phyloP scores from a whole-genome alignment of 1,140 invertebrate genomes.

The Brachionus koreanus region DNA sequence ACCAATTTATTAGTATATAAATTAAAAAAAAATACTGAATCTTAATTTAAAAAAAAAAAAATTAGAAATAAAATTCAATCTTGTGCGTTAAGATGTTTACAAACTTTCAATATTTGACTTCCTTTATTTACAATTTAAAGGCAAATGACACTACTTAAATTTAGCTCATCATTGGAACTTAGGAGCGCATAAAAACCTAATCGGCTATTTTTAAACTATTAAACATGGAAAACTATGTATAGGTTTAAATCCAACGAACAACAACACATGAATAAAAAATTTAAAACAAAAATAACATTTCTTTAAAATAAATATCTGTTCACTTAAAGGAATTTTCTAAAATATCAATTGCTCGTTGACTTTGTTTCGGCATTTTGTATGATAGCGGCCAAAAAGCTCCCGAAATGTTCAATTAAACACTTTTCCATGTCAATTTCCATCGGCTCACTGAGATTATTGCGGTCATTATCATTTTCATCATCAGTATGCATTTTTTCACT shows the following conservation, averaged over 20 bases:
- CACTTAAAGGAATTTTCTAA: background rate
- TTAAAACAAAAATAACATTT: constrained; percentile 11
- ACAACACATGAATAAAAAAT: background rate
- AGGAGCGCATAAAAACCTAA: background rate
- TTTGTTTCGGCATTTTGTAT: background rate
- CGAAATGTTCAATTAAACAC: background rate
- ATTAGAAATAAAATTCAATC: background rate
- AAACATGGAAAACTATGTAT: background rate
- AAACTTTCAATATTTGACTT: background rate
- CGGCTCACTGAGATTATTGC: background rate
- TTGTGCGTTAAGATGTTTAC: background rate
- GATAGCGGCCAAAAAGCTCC: background rate
- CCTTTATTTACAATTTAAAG: constrained; percentile 4
- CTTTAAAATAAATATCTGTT: background rate
- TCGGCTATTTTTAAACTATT: background rate
- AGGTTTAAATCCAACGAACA: background rate
- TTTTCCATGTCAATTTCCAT: constrained; percentile 21
- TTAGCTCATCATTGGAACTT: background rate
- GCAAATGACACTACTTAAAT: background rate
- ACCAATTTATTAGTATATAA: background rate
- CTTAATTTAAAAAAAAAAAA: constrained; percentile 3
- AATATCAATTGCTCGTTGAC: background rate
- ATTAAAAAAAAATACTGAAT: background rate
- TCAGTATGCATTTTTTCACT: background rate
- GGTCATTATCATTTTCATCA: background rate